Evolutionary conservation across 37 sponge, comb jelly and placozoan species (phyloP).

Genomic region (Halisarca cf. caerulea): DNA sequence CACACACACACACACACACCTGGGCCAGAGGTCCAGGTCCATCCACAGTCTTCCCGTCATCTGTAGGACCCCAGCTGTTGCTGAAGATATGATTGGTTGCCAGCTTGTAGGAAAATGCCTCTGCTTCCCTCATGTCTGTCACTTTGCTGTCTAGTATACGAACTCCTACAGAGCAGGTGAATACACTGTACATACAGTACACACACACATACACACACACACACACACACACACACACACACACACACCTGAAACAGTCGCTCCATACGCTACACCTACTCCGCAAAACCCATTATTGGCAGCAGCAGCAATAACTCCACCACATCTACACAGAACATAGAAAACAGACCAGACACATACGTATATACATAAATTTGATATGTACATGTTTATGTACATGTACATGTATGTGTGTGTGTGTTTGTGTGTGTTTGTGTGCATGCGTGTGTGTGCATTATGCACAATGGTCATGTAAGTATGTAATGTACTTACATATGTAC

Average conservation of each 20-base stretch:
- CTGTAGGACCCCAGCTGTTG: slow-evolving; percentile 55
- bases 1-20: slow-evolving; percentile 50
- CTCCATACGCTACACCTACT: slow-evolving; percentile 77
- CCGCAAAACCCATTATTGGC: slow-evolving; percentile 73
- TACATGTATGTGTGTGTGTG: slow-evolving; percentile 24
- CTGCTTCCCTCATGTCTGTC: slow-evolving; percentile 70
- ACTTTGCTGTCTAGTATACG: slow-evolving; percentile 73
- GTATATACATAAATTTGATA: background rate
- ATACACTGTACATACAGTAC: background rate
- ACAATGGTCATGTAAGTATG: background rate
- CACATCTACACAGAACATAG: slow-evolving; percentile 53
- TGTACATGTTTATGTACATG: background rate
- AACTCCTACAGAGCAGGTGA: slow-evolving; percentile 33
- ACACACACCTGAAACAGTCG: slow-evolving; percentile 40
- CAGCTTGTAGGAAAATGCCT: slow-evolving; percentile 65
- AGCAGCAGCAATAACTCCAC: slow-evolving; percentile 71
- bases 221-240: background rate
- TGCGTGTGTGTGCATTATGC: background rate
- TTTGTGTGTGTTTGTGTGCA: background rate
- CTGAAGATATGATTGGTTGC: slow-evolving; percentile 73
- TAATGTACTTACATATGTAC: background rate
- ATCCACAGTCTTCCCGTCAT: slow-evolving; percentile 74
- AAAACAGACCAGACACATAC: slow-evolving; percentile 1
- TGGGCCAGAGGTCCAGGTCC: slow-evolving; percentile 76
- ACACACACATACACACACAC: background rate